phyloP scores from a whole-genome alignment of 2,797 vertebrate genomes.

The Cuculus canorus region DNA sequence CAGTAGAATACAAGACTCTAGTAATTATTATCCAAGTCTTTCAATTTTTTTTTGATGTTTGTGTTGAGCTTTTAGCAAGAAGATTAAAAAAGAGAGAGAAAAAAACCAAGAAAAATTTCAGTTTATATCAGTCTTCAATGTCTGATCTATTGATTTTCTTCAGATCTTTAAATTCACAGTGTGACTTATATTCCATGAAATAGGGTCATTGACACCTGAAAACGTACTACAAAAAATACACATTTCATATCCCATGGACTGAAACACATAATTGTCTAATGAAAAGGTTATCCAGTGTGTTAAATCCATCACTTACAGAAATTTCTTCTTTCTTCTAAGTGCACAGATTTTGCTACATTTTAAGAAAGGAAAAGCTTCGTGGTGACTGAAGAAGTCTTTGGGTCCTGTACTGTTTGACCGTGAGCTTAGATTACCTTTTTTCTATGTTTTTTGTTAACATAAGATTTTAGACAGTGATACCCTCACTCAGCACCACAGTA shows the following conservation, averaged over 20 bases:
- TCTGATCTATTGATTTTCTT: slow-evolving; percentile 74
- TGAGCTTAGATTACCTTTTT: slow-evolving; percentile 27
- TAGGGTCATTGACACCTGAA: slow-evolving; percentile 74
- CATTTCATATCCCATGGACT: slow-evolving; percentile 65
- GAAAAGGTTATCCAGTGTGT: slow-evolving; percentile 76
- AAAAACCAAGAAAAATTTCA: slow-evolving; percentile 44
- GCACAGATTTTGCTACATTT: slow-evolving; percentile 62
- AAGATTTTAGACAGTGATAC: slow-evolving; percentile 29
- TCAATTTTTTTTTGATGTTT: slow-evolving; percentile 69
- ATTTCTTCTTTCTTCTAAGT: slow-evolving; percentile 68
- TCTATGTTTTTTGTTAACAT: slow-evolving; percentile 12
- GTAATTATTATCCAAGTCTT: slow-evolving; percentile 74
- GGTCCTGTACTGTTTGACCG: slow-evolving; percentile 29
- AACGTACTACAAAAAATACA: slow-evolving; percentile 73
- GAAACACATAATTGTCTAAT: slow-evolving; percentile 78
- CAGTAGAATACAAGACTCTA: slow-evolving; percentile 65
- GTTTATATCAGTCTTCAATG: slow-evolving; percentile 51
- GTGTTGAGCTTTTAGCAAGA: slow-evolving; percentile 58
- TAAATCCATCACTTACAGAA: slow-evolving; percentile 75
- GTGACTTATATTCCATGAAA: slow-evolving; percentile 78
- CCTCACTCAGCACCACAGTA: slow-evolving; percentile 22
- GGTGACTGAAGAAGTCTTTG: slow-evolving; percentile 51
- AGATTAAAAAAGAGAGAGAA: slow-evolving; percentile 39
- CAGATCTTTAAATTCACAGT: slow-evolving; percentile 74
- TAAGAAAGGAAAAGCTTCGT: slow-evolving; percentile 64